A percentile compares a stretch with the other conserved stretches of the same genome.
Evolutionary conservation across 64 coral and sea anemone species (phyloP).

Genomic region (Platygyra sinensis): DNA sequence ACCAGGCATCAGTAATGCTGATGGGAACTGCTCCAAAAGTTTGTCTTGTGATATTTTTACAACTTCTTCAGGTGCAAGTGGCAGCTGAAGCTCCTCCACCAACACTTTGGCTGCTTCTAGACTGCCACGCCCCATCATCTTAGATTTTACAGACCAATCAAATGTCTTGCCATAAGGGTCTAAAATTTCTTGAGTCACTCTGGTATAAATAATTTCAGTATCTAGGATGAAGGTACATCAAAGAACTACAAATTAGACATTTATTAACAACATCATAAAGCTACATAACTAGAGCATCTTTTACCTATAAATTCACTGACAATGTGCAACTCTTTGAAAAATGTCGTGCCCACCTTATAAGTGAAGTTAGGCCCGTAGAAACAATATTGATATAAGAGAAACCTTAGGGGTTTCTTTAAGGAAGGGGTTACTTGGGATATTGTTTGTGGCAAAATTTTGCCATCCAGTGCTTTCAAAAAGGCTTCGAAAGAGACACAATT

Average conservation of each 20-base stretch:
- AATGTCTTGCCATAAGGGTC: conserved; percentile 73
- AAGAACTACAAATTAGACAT: neutral
- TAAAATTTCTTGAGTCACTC: conserved; percentile 64
- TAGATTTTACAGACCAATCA: conserved; percentile 74
- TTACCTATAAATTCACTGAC: too few relatives aligned
- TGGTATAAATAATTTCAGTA: conserved; percentile 92
- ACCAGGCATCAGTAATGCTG: conserved; percentile 80
- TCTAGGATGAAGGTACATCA: conserved; percentile 38
- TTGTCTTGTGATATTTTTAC: neutral
- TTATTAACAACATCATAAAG: neutral
- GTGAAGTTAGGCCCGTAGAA: too few relatives aligned
- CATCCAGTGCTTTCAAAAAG: too few relatives aligned
- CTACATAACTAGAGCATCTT: too few relatives aligned
- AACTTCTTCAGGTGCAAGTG: conserved; percentile 61
- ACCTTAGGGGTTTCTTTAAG: too few relatives aligned
- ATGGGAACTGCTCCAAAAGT: conserved; percentile 62
- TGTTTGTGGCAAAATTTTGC: too few relatives aligned
- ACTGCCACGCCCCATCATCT: conserved; percentile 82
- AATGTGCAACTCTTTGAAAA: too few relatives aligned
- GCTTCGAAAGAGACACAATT: too few relatives aligned
- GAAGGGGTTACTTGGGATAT: too few relatives aligned
- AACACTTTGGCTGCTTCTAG: conserved; percentile 51
- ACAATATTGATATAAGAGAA: too few relatives aligned
- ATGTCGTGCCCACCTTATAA: too few relatives aligned
- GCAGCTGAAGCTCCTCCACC: conserved; percentile 54